These are phyloP conservation scores for Ctenomys sociabilis DNA, from an alignment of 2,113 vertebrate species.

Conservation along the genomic window DNA sequence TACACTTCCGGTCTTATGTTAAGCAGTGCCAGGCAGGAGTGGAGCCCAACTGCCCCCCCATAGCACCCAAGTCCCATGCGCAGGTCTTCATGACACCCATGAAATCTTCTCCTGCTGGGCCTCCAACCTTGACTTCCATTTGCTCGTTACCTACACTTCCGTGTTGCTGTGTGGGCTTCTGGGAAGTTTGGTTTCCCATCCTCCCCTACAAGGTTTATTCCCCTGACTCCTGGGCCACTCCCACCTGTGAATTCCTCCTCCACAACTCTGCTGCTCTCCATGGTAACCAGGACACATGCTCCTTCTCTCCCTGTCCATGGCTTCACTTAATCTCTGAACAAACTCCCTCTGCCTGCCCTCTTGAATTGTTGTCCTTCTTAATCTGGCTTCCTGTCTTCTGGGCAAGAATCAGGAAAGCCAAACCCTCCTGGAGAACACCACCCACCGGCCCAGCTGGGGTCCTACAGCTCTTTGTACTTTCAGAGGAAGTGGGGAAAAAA, in stretches of 20 bases:
- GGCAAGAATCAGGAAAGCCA: slow-evolving; percentile 8
- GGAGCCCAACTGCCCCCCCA: neutral
- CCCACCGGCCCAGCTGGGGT: too few species aligned
- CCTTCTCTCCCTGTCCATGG: neutral
- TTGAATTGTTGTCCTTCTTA: neutral
- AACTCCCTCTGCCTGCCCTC: neutral
- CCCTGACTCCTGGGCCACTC: neutral
- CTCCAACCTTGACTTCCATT: neutral
- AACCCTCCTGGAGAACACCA: neutral
- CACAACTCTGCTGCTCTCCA: neutral
- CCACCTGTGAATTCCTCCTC: neutral
- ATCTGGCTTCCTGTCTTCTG: neutral
- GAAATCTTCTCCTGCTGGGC: neutral
- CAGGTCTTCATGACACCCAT: rapidly evolving
- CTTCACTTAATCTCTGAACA: neutral
- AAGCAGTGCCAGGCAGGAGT: neutral
- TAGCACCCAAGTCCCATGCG: neutral
- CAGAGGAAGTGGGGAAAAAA: neutral
- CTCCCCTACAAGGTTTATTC: neutral
- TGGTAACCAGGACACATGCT: neutral
- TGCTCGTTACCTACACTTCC: neutral
- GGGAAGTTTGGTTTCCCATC: neutral
- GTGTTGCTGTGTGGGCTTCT: neutral
- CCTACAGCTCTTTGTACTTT: slow-evolving; percentile 16
- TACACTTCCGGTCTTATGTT: neutral